Base-by-base conservation (phyloP, 2,888 invertebrate species). In the Adelphocoris suturalis region DNA sequence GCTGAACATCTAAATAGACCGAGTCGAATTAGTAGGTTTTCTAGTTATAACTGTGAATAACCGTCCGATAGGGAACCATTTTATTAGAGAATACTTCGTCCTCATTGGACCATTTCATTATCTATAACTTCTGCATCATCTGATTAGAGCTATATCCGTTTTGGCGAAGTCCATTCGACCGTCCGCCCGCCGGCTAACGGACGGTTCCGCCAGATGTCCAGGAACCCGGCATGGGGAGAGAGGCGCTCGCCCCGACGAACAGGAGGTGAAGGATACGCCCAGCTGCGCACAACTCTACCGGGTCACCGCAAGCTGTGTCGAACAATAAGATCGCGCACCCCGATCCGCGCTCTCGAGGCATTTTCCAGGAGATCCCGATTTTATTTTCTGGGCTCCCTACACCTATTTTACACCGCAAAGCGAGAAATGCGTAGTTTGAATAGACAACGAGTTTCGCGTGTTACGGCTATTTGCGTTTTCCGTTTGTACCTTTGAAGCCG, bases 131-230 rank as follows among this genome's bases (percentile, higher is more conserved):
- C 37, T 37, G 37, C 37, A 37, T 4, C 37, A 37, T 37, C 37
- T 37, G 37, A 37, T 37, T 4, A 37, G 37, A 37, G 37, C 37
- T 2, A 37, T 37, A 37, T 23, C 68, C 16, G 19, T n/a, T 68
- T 68, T 13, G 23, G 23, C 23, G 27, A 68, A 57, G 57, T 0
- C 68, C 68, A 68, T 68, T 68, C 68, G 68, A 68, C 68, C 68
- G 52, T 52, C 52, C 7, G 61, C 19, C 61, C 61, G 19, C 11
- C 68, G 68, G 68, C 11, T 68, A 68, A 68, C 68, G 68, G 68
- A 68, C 68, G 68, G 68, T 68, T 68, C 68, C 68, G 68, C 68
- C 68, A 68, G 68, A 13, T 68, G 68, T 68, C 68, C 68, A 68
- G 68, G 68, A 68, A 68, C 68, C 68, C 19, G 68, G 68, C 37